Percentiles rank a stretch among this genome's conserved stretches.
These are phyloP conservation scores for Carassius gibelio DNA, from an alignment of 2,113 vertebrate genomes.

Conservation along the genomic window DNA sequence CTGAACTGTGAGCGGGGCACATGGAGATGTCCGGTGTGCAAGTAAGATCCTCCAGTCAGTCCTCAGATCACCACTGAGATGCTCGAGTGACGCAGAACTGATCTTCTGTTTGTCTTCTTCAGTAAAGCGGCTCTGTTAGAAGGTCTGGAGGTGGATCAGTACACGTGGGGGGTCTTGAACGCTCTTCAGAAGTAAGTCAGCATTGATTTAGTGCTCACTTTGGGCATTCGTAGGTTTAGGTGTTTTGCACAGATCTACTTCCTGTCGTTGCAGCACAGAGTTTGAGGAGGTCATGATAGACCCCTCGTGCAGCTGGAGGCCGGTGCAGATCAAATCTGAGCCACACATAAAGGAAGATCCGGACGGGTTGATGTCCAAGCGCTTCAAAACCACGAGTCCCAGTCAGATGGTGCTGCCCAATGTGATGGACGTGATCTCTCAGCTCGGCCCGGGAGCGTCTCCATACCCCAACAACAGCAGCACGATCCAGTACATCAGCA, in stretches of 20 bases:
- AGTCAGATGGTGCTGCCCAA: constrained; percentile 99
- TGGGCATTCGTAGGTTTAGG: constrained; percentile 67
- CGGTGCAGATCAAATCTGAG: constrained; percentile 92
- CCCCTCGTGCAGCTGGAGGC: constrained; percentile 96
- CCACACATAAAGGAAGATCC: constrained; percentile 98
- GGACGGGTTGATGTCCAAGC: constrained; percentile 91
- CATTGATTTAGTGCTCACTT: too few species aligned
- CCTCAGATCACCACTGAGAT: too few species aligned
- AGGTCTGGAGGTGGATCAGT: too few species aligned
- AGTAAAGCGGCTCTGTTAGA: too few species aligned
- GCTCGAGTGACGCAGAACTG: too few species aligned
- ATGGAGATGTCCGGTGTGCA: too few species aligned
- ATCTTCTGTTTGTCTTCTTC: too few species aligned
- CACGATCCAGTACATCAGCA: too few species aligned
- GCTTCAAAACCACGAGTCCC: constrained; percentile 97
- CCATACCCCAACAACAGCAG: constrained; percentile 75
- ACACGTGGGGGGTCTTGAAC: too few species aligned
- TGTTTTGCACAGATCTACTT: background rate
- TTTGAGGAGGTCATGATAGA: constrained; percentile 98
- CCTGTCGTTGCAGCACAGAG: constrained; percentile 82
- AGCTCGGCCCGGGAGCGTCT: constrained; percentile 89
- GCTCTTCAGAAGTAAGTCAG: too few species aligned
- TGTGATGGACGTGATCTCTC: constrained; percentile 97
- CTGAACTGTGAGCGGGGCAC: too few species aligned
- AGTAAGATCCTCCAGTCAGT: too few species aligned